These are phyloP conservation scores for Microcebus tavaratra DNA, from an alignment of 2,113 vertebrate genomes.

Conservation along the genomic window DNA sequence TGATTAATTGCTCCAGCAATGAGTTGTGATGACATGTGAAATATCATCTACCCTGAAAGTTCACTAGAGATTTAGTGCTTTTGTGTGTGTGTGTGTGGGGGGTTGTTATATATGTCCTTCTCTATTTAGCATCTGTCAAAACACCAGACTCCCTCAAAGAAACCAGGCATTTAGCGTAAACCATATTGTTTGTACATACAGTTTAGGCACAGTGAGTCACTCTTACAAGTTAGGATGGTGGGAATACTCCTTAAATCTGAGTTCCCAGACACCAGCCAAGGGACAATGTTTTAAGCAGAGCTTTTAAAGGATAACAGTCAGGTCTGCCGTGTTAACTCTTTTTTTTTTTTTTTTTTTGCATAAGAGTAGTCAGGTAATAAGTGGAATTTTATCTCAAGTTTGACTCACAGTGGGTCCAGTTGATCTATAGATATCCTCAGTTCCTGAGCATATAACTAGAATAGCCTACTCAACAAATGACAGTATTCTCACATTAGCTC, in stretches of 20 bases:
- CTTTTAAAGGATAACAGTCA: background rate
- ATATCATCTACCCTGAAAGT: background rate
- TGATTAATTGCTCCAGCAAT: background rate
- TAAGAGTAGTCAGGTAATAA: background rate
- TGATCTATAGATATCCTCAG: background rate
- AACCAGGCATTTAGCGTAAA: background rate
- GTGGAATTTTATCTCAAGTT: background rate
- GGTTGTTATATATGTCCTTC: background rate
- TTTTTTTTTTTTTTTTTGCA: background rate
- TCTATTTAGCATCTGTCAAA: background rate
- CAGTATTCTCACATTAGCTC: background rate
- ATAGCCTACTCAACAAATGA: background rate
- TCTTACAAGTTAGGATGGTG: background rate
- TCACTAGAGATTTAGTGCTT: background rate
- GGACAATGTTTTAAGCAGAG: background rate
- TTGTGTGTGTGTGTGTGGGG: background rate
- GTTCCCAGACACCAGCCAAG: background rate
- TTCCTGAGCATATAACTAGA: background rate
- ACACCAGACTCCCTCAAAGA: background rate
- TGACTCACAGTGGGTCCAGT: background rate
- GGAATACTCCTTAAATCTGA: background rate
- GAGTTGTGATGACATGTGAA: background rate
- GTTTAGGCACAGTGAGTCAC: background rate
- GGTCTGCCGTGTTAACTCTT: background rate
- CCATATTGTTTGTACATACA: background rate